Percentiles rank a stretch among this genome's conserved stretches.
These are phyloP conservation scores for Solea senegalensis DNA, from an alignment of 2,113 vertebrate species.

Conservation along the genomic window DNA sequence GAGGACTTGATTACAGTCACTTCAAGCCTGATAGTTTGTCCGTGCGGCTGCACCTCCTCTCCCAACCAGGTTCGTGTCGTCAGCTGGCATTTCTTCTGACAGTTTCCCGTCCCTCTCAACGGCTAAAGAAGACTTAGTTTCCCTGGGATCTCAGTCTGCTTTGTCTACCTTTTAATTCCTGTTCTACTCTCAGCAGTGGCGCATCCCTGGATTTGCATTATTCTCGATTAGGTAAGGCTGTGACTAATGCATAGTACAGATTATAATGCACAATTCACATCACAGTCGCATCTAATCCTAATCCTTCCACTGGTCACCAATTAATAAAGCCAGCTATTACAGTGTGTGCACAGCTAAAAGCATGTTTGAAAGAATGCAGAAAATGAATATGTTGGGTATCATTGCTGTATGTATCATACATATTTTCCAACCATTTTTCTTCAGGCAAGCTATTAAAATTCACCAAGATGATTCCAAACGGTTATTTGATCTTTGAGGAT, in stretches of 20 bases:
- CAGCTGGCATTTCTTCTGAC: constrained; percentile 81
- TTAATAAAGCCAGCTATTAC: constrained; percentile 31
- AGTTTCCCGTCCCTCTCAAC: constrained; percentile 59
- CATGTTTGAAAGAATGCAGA: background rate
- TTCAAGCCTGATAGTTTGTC: constrained; percentile 96
- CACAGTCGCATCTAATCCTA: constrained; percentile 48
- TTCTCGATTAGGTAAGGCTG: constrained; percentile 83
- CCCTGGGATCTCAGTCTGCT: constrained; percentile 66
- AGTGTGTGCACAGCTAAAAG: constrained; percentile 11
- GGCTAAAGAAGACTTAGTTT: constrained; percentile 71
- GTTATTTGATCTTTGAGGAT: constrained; percentile 98
- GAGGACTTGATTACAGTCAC: constrained; percentile 95
- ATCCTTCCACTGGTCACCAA: constrained; percentile 44
- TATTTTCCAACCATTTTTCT: background rate
- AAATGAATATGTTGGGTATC: background rate
- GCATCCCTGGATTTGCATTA: constrained; percentile 68
- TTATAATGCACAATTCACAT: constrained; percentile 49
- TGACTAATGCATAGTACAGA: constrained; percentile 60
- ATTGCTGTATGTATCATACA: background rate
- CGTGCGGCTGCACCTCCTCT: constrained; percentile 79
- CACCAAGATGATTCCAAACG: constrained; percentile 95
- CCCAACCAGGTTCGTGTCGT: constrained; percentile 68
- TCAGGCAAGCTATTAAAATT: constrained; percentile 59
- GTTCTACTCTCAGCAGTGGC: constrained; percentile 54
- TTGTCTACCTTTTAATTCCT: constrained; percentile 68